phyloP scores from a whole-genome alignment of 1,140 invertebrate species.

The Drosophila watanabei region DNA sequence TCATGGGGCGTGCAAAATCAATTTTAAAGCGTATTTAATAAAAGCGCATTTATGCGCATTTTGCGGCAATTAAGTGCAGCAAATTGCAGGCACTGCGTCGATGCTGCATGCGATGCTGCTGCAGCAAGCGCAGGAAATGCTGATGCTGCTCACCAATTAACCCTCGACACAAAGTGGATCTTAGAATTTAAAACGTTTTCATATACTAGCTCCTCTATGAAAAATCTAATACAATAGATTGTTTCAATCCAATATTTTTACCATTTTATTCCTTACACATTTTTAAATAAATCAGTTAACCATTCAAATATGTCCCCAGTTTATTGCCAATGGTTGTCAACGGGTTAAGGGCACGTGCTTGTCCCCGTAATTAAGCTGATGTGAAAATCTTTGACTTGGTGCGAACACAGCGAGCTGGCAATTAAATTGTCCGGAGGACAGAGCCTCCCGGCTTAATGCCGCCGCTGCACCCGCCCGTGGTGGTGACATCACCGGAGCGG shows the following conservation, averaged over 20 bases:
- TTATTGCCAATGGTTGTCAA: neutral
- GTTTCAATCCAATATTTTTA: neutral
- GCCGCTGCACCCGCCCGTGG: conserved; percentile 4
- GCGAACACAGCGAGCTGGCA: conserved; percentile 70
- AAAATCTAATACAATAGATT: too few relatives aligned
- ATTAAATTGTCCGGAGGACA: conserved; percentile 70
- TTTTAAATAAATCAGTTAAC: too few relatives aligned
- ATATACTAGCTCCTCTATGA: too few relatives aligned
- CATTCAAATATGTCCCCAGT: neutral
- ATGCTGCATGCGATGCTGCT: neutral
- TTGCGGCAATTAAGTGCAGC: conserved; percentile 72
- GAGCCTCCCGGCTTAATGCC: conserved; percentile 51
- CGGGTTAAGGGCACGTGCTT: conserved; percentile 5
- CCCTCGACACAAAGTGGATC: neutral
- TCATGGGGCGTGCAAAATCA: conserved; percentile 63
- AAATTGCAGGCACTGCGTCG: conserved; percentile 34
- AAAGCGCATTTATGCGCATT: conserved; percentile 73
- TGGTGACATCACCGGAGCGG: conserved; percentile 17
- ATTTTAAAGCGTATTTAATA: conserved; percentile 81
- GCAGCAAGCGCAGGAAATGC: neutral
- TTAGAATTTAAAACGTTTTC: too few relatives aligned
- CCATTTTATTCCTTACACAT: neutral
- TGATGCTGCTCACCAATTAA: conserved; percentile 4
- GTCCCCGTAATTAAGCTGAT: conserved; percentile 69
- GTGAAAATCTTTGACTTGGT: conserved; percentile 73